Evolutionary conservation across 2,888 invertebrate genomes (phyloP), one percentile per base, ranked within the genome.

Genomic region (Prenolepis imparis): DNA sequence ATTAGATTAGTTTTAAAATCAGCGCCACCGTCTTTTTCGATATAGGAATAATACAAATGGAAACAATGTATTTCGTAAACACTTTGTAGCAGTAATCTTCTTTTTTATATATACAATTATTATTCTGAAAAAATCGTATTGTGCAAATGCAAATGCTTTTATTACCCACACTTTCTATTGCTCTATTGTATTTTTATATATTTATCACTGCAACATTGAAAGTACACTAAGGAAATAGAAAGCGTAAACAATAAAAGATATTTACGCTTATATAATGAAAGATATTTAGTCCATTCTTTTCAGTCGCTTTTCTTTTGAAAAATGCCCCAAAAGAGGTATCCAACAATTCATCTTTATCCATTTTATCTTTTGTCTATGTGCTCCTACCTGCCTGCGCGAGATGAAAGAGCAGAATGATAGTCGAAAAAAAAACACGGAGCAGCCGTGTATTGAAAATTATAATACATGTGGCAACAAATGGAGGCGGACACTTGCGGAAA

Each of bases 401-500:
- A 64, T n/a, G 18, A 48, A 78, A 75, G 59, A 72, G 57, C 67
- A 55, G 82, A 84, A 82, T 63, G 55, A 80, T 32, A 52, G 59
- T 77, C 28, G 36, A 28, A 78, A 78, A 68, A n/a, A 78, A 48
- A 81, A 83, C 67, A 83, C 18, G 57, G 41, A 39, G 70, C 63
- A 75, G 83, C 78, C 36, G 36, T 36, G 52, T 66, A 73, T 41
- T 66, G 39, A 5, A 36, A 36, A 36, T 36, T 5, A 36, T 68
- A 77, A 81, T 59, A 63, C 21, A 57, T 57, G 15, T 55, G 75
- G 83, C 81, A 78, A 82, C 75, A 67, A 52, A 72, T 82, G 24
- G 64, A 66, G 83, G 52, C 64, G 67, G 70, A 82, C 81, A 82
- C 67, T 39, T 75, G 75, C 64, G 67, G 68, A 70, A 15, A 81